Percentiles rank a stretch among this genome's conserved stretches.
phyloP scores from a whole-genome alignment of 2,113 vertebrate genomes.

The Tupaia chinensis region DNA sequence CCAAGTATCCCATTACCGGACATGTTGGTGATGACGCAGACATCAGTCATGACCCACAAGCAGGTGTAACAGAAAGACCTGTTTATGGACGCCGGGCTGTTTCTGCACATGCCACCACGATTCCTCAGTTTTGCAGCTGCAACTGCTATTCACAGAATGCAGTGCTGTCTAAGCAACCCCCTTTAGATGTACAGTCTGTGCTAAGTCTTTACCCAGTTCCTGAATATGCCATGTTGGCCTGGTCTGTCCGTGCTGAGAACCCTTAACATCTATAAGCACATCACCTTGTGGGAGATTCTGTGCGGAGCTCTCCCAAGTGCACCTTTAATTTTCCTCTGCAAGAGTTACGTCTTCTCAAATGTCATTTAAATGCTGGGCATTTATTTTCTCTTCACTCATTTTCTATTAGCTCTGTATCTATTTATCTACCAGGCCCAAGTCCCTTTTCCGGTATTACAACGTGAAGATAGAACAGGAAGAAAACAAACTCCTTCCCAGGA shows the following conservation, averaged over 20 bases:
- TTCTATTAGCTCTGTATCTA: neutral
- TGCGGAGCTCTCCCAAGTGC: neutral
- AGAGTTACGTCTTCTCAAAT: neutral
- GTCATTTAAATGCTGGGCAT: neutral
- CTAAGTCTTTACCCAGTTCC: neutral
- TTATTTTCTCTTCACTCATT: neutral
- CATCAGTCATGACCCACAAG: neutral
- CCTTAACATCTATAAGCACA: neutral
- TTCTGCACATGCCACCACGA: neutral
- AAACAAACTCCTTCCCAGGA: neutral
- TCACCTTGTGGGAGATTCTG: neutral
- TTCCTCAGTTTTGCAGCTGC: conserved; percentile 51
- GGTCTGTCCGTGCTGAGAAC: neutral
- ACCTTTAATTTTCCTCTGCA: neutral
- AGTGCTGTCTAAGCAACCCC: neutral
- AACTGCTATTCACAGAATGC: neutral
- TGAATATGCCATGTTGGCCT: neutral
- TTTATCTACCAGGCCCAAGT: neutral
- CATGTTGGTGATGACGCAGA: neutral
- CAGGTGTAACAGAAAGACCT: conserved; percentile 43
- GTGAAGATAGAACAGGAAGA: neutral
- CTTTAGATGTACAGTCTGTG: neutral
- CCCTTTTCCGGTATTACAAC: neutral
- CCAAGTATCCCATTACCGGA: neutral
- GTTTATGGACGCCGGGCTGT: neutral